phyloP scores from a whole-genome alignment of 2,113 vertebrate species.

The Potamarius usumacintae region DNA sequence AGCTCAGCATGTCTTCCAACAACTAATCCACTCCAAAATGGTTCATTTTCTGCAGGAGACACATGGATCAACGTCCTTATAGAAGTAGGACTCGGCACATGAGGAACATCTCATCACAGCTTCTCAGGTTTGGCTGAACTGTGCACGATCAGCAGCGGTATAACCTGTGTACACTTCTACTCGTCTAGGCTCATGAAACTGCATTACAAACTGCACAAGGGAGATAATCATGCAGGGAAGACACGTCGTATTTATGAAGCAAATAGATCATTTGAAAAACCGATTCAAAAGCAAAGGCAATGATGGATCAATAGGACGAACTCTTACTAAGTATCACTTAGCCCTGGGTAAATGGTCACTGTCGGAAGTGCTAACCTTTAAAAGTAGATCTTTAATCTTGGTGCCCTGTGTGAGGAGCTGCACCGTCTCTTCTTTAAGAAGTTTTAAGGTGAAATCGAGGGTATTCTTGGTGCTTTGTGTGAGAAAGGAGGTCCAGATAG shows the following conservation, averaged over 20 bases:
- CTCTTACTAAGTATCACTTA: background rate
- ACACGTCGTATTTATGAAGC: background rate
- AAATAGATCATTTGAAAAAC: background rate
- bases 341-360: background rate
- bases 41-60: background rate
- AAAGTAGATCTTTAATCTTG: slow-evolving; percentile 83
- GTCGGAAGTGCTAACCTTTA: slow-evolving; percentile 72
- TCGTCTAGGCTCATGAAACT: background rate
- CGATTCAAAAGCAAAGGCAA: background rate
- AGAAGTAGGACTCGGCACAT: background rate
- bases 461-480: slow-evolving; percentile 83
- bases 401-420: slow-evolving; percentile 79
- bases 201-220: background rate
- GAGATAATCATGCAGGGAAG: background rate
- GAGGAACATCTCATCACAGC: background rate
- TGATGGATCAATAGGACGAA: background rate
- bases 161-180: background rate
- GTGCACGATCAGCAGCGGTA: background rate
- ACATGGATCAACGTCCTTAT: background rate
- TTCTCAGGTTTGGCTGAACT: background rate
- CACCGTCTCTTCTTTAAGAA: slow-evolving; percentile 82
- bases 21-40: background rate
- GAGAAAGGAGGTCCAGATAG: slow-evolving; percentile 85
- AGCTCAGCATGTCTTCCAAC: background rate
- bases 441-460: slow-evolving; percentile 79